Conservation (phyloP, 2,113 vertebrate genomes). For the Cyphomyrus plagiostoma region DNA sequence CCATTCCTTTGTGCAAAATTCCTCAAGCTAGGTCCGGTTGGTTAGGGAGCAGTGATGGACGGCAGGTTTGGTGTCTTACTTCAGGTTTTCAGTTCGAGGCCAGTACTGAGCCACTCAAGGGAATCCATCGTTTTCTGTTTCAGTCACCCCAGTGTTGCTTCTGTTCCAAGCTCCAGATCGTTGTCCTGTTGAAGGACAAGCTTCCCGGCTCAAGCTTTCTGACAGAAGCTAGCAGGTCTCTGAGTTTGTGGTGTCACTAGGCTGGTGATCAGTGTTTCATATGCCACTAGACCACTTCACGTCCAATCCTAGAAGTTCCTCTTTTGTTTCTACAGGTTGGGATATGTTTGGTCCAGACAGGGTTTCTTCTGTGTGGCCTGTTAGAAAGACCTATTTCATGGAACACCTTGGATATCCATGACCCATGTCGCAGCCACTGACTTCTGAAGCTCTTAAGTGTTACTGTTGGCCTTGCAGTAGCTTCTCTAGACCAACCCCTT, state of each 20-base stretch:
- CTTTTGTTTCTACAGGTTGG: neutral
- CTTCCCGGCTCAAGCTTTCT: neutral
- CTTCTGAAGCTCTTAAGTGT: neutral
- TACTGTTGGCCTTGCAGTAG: neutral
- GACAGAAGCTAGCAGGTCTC: neutral
- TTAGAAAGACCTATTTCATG: neutral
- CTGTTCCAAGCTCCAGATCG: neutral
- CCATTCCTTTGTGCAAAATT: neutral
- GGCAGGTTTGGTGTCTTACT: neutral
- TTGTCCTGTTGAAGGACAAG: neutral
- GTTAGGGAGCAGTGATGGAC: neutral
- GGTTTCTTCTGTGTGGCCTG: neutral
- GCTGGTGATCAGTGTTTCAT: neutral
- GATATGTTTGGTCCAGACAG: neutral
- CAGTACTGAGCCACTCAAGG: neutral
- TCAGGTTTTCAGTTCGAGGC: neutral
- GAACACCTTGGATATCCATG: neutral
- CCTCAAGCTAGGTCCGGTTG: neutral
- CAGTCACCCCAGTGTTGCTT: neutral
- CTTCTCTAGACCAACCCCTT: no score
- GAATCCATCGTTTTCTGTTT: neutral
- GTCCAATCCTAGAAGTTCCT: neutral
- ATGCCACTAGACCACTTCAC: neutral
- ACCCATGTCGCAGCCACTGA: neutral
- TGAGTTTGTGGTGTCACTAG: neutral